Conservation (phyloP, 1,140 invertebrate genomes). For the Ditylenchus dipsaci region DNA sequence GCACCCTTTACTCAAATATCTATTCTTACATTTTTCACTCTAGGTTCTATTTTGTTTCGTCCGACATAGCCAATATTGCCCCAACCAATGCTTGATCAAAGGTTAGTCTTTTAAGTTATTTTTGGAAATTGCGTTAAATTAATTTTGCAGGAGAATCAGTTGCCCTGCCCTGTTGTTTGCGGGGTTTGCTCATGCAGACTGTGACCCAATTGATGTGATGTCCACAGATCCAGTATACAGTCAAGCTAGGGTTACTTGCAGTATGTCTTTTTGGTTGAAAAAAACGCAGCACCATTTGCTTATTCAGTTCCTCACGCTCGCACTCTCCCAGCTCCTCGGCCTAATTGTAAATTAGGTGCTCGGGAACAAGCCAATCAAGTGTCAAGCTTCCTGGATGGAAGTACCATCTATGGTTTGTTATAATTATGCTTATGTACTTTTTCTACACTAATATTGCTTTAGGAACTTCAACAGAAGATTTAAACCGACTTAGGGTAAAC, state of each 20-base stretch:
- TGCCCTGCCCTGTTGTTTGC: constrained; percentile 46
- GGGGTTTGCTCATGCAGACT: constrained; percentile 51
- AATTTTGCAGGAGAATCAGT: constrained; percentile 21
- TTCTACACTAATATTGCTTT: neutral
- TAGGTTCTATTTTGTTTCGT: constrained; percentile 37
- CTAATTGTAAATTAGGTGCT: constrained; percentile 65
- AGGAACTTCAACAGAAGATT: constrained; percentile 18
- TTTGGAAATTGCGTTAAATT: neutral
- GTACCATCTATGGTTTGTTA: constrained; percentile 72
- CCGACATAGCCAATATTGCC: constrained; percentile 40
- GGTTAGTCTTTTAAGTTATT: constrained; percentile 12
- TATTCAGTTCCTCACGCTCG: constrained; percentile 39
- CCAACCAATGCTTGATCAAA: constrained; percentile 40
- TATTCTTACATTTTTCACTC: too few species aligned
- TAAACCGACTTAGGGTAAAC: constrained; percentile 14
- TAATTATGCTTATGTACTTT: neutral
- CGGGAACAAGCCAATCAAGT: constrained; percentile 89
- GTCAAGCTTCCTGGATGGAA: constrained; percentile 79
- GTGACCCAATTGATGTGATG: constrained; percentile 47
- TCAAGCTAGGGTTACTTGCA: constrained; percentile 31
- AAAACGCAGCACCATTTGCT: too few species aligned
- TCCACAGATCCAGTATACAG: constrained; percentile 41
- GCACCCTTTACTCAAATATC: too few species aligned
- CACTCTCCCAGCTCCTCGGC: constrained; percentile 47
- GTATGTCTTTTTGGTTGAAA: too few species aligned